Percentiles rank a stretch among this genome's conserved stretches.
Evolutionary conservation across 2,797 vertebrate species (phyloP).

Genomic region (Phoxinus dragarum): DNA sequence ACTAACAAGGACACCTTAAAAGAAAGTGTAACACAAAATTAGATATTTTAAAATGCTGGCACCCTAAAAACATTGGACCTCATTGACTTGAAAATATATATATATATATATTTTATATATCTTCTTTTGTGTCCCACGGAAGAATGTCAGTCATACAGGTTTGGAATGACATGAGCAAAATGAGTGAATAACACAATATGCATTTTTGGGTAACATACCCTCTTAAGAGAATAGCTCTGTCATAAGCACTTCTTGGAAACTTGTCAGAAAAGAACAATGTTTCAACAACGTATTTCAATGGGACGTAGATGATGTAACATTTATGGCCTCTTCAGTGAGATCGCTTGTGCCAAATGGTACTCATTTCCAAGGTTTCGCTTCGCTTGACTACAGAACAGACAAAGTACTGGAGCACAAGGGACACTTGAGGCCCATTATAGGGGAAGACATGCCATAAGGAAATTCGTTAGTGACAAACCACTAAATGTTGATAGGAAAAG

Average conservation of each 20-base stretch:
- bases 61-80: not conserved
- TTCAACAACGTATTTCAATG: not conserved
- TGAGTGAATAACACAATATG: not conserved
- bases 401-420: not conserved
- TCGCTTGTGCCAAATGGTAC: not conserved
- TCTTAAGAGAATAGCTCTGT: not conserved
- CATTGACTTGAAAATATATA: not conserved
- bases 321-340: not conserved
- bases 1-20: not conserved
- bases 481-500: not conserved
- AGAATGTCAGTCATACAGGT: not conserved
- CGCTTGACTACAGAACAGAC: constrained; percentile 7
- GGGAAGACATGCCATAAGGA: not conserved
- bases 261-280: not conserved
- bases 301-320: constrained; percentile 13
- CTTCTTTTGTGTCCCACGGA: not conserved
- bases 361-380: not conserved
- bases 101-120: too few species aligned
- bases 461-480: not conserved
- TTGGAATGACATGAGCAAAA: not conserved
- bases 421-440: not conserved
- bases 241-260: constrained; percentile 4
- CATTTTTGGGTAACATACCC: not conserved
- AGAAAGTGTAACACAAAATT: not conserved
- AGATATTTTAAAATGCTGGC: not conserved